Evolutionary conservation across 2,888 invertebrate species (phyloP).

Genomic region (Rotaria magnacalcarata): DNA sequence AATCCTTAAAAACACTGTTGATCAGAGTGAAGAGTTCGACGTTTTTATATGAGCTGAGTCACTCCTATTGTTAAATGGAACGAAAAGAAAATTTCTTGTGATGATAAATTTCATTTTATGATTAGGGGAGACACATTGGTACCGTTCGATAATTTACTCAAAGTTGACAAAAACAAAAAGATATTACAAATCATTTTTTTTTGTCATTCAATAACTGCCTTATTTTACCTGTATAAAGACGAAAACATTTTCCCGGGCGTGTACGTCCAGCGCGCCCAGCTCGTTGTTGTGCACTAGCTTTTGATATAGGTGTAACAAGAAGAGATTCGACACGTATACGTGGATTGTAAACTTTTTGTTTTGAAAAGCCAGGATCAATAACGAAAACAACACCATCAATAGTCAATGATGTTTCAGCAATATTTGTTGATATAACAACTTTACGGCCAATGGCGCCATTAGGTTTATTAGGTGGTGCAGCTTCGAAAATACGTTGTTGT

Average conservation of each 20-base stretch:
- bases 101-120: no score
- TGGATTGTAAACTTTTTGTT: constrained; percentile 90
- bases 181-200: no score
- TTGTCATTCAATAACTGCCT: constrained; percentile 61
- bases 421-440: constrained; percentile 96
- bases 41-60: no score
- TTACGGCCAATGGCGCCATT: constrained; percentile 84
- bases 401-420: constrained; percentile 95
- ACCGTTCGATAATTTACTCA: no score
- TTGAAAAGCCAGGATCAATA: constrained; percentile 98
- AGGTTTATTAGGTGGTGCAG: constrained; percentile 75
- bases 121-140: no score
- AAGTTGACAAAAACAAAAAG: no score
- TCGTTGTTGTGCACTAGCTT: constrained; percentile 95
- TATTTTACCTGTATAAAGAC: constrained; percentile 66
- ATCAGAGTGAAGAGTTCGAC: no score
- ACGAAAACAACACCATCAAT: constrained; percentile 99
- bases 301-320: constrained; percentile 93
- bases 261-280: constrained; percentile 96
- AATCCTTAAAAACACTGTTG: no score
- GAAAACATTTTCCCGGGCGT: constrained; percentile 93
- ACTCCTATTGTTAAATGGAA: no score
- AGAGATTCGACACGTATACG: constrained; percentile 88
- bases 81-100: no score
- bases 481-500: constrained; percentile 93